Conservation (phyloP, 2,797 vertebrate species). For the Pseudochirops cupreus region DNA sequence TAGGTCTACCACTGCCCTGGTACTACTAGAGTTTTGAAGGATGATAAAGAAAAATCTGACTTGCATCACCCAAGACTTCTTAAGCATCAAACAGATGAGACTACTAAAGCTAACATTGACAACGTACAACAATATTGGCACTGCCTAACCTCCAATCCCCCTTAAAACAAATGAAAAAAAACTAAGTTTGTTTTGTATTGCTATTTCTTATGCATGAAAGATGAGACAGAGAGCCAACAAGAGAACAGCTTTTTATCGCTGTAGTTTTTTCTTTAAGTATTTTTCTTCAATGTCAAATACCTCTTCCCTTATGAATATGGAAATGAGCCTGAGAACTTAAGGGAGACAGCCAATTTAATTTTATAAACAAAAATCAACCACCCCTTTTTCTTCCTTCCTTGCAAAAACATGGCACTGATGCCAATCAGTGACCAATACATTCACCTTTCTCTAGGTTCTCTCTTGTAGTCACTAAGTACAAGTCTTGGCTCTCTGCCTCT, state of each 20-base stretch:
- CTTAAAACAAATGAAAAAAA: conserved; percentile 2
- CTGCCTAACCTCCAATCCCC: not conserved
- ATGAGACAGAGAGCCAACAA: conserved; percentile 43
- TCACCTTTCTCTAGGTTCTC: conserved; percentile 21
- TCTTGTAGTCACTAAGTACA: not conserved
- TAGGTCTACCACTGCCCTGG: conserved; percentile 15
- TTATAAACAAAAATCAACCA: not conserved
- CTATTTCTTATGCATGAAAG: conserved; percentile 20
- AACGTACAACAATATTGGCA: not conserved
- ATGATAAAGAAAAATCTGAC: conserved; percentile 64
- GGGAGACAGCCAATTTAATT: not conserved
- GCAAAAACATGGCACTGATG: not conserved
- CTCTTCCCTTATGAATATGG: conserved; percentile 48
- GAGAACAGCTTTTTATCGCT: conserved; percentile 29
- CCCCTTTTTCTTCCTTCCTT: not conserved
- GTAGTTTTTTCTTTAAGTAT: conserved; percentile 51
- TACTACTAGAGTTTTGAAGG: conserved; percentile 9
- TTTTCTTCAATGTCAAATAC: conserved; percentile 5
- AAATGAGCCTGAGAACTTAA: not conserved
- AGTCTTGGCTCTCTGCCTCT: conserved; percentile 34
- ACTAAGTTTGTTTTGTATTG: conserved; percentile 7
- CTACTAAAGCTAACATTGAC: not conserved
- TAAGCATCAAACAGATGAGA: not conserved
- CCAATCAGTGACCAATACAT: not conserved
- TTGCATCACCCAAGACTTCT: conserved; percentile 57